These are phyloP conservation scores for Timema cristinae DNA, from an alignment of 2,888 invertebrate genomes.

Conservation along the genomic window DNA sequence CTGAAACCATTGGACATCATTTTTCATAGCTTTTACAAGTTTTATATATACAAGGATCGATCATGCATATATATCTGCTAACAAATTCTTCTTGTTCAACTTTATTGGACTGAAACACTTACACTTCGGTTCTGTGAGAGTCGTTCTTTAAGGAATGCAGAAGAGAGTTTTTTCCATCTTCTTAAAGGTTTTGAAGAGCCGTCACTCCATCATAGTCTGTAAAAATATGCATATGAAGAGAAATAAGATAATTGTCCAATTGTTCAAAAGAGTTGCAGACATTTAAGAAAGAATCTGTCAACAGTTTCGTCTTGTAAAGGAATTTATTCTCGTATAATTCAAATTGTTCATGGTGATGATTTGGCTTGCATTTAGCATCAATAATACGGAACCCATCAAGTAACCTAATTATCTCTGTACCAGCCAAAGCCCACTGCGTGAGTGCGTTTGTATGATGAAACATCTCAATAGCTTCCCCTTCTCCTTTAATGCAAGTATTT, in stretches of 20 bases:
- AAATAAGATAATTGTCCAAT: slow-evolving; percentile 6
- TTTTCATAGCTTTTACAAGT: slow-evolving; percentile 2
- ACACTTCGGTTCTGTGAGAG: neutral
- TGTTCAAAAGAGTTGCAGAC: slow-evolving; percentile 1
- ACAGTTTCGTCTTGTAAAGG: neutral
- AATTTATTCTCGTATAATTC: neutral
- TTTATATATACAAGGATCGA: neutral
- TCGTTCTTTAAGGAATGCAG: neutral
- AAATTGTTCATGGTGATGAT: neutral
- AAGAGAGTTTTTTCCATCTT: neutral
- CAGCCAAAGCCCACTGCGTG: slow-evolving; percentile 4
- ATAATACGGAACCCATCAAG: neutral
- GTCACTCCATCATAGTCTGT: neutral
- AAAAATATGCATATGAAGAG: neutral
- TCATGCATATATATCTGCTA: neutral
- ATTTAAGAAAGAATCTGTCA: neutral
- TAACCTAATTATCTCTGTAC: neutral
- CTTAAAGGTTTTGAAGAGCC: neutral
- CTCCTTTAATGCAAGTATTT: slow-evolving; percentile 7
- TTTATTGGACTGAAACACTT: slow-evolving; percentile 11
- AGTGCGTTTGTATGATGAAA: neutral
- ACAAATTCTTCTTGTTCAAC: neutral
- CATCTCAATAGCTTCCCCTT: neutral
- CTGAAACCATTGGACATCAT: neutral
- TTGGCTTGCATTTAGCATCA: neutral